Evolutionary conservation across 2,797 vertebrate species (phyloP), one percentile per base, ranked within the genome.

Genomic region (Siniperca scherzeri): DNA sequence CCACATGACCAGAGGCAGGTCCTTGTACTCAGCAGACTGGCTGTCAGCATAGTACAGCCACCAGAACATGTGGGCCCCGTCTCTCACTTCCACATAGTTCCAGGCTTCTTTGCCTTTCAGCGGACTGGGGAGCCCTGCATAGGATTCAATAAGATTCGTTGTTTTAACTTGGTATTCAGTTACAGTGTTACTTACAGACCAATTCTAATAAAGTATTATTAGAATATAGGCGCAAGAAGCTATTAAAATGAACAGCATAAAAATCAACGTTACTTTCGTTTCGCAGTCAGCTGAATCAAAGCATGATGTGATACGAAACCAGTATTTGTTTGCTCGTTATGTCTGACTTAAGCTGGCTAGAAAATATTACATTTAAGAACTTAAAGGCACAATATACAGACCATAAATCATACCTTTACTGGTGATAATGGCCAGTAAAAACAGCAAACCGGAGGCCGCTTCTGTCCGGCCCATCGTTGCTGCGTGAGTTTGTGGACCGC

Each of bases 51-150:
- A 96, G 77, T 98, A 99, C 3, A 99, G 96, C 98, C 98, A 99
- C 98, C 98, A 99, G 93, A 99, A 99, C 97, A 99, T 98, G 92
- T 97, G 95, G 7, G 98, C 98, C 53, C 97, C 96, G 30, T 93
- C 93, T 10, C 98, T 96, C 50, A 99, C 96, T 0, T 96, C 89
- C 83, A 98, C 97, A 44, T 99, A 99, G 12, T 82, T 92, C 98
- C 98, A 99, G 0, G 77, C 75, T 77, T 99, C 97, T 57, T 94
- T 95, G 2, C 75, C 79, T 3, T 76, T 30, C 36, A 77, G 62
- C 0, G 93, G 80, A 72, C 73, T 44, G 53, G 73, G 33, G 4
- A 81, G 50, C 9, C 92, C 94, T 96, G 89, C 30, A 7, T 0
- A 52, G 4, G 70, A 56, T 14, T 22, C 16, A 60, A 19, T 11